Base-by-base conservation (phyloP, 2,888 invertebrate genomes). In the Leptinotarsa peninsularis region DNA sequence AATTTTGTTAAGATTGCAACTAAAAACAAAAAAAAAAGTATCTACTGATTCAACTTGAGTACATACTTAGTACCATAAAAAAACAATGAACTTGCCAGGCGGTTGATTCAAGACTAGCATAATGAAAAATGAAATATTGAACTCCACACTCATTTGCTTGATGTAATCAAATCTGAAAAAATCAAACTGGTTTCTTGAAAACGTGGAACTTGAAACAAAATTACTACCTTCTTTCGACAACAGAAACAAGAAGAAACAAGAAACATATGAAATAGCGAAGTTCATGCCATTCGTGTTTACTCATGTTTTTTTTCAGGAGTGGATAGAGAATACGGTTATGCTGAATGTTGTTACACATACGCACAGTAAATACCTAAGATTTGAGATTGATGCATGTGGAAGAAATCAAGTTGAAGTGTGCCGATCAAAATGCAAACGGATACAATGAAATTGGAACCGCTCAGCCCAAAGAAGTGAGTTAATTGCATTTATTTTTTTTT, bases 401-500 rank as follows among this genome's bases (percentile, higher is more conserved):
- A 21, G 63, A 52, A 52, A 66, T n/a, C 33, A 49, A 21, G 23
- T 21, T 58, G 66, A 69, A 49, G 71, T 66, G 43, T 66, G 54
- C 60, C 21, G 33, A 33, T 49, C 21, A 49, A 67, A 43, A 78
- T 78, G 78, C 63, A 74, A 15, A 73, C 76, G 23, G 83, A 83
- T 70, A 79, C 74, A 17, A 72, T 83, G 66, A 83, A 82, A 76
- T 49, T 83, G 49, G 78, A 82, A 66, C 80, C 81, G 27, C 52
- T 83, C 13, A 78, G 81, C 15, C 27, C 77, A 13, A 80, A 76
- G 56, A 82, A 81, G 81, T 82, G 70, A 82, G 82, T 81, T 54
- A 14, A n/a, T 54, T 54, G 5, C n/a, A 50, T 21, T 52, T 4
- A 49, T 52, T 17, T n/a, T 68, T 52, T 23, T 14, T 18, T 18